Base-by-base conservation (phyloP, 1,140 invertebrate species). In the Diabrotica undecimpunctata region DNA sequence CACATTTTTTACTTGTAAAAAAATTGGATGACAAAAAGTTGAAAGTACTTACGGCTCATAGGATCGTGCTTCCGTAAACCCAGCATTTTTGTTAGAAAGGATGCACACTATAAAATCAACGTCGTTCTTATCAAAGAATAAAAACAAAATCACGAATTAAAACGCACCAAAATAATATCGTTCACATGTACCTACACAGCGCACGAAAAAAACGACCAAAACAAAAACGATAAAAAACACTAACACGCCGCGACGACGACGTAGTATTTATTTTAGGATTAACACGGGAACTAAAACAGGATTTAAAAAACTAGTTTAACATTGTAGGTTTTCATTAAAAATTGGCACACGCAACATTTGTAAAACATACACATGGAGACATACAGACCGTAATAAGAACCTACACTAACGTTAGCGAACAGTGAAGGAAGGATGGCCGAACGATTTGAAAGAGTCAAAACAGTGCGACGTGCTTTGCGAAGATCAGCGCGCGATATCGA, bases 371-470 rank as follows among this genome's bases (percentile, higher is more conserved):
- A 46, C 41, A 46, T 46, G 8, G 41, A 10, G 41, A 46, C n/a
- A n/a, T 10, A 46, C 41, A 46, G 25, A 25, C 25, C 25, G 25
- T 25, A 25, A 25, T 6, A 46, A 46, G 41, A 46, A 46, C 41
- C 41, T 8, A 6, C 41, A 46, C 41, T 46, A 46, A 46, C 41
- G n/a, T 46, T n/a, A n/a, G 41, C n/a, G 41, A 46, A 10, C 8
- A 46, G 41, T 46, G 41, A 46, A 46, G 41, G 41, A 46, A 46
- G 41, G n/a, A 46, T 46, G 41, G 41, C 41, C 41, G 41, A 13
- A 55, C 54, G 13, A 55, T 55, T 55, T 55, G 12, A 55, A 55
- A 14, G 54, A 55, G 54, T 55, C 54, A 55, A 55, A 55, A 55
- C 54, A 55, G 13, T 55, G 35, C 54, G 54, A 55, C 54, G 54